Evolutionary conservation across 2,888 invertebrate genomes (phyloP), one percentile per base, ranked within the genome.

Genomic region (Trypoxylon attenuatum): DNA sequence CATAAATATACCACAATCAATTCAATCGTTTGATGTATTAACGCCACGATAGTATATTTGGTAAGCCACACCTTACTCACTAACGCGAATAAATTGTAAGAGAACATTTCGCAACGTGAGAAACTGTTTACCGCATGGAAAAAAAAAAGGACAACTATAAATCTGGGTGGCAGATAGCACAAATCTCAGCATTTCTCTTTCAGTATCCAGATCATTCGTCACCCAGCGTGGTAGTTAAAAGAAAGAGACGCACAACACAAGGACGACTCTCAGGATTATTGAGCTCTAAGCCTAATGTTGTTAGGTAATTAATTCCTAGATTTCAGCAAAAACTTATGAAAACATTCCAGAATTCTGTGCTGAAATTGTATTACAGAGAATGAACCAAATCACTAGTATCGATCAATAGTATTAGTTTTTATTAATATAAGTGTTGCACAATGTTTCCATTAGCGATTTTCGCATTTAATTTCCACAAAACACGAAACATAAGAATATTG

Each of bases 191-290:
- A 21, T 63, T 63, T 63, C 49, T 29, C 52, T 62, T 62, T 51
- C 62, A 27, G 53, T 52, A 58, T 39, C 52, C 19, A 23, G 62
- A 62, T 57, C 62, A 42, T 57, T 62, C 47, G 47, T 62, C 53
- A 62, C 33, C 23, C 27, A 16, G 42, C 39, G 21, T 45, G 41
- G 42, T 39, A 33, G 27, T 55, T 42, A 61, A 33, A 61, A 54
- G 56, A 50, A 49, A 43, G 29, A 22, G 42, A 60, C 38, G 21
- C 23, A 25, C 2, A 10, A 10, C 23, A 13, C 23, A 22, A 15
- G 45, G 16, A 15, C 45, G 45, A 45, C 25, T 45, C 19, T 23
- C 45, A 45, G 19, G 6, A n/a, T n/a, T n/a, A n/a, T n/a, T n/a
- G n/a, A n/a, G n/a, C n/a, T n/a, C n/a, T n/a, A n/a, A n/a, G n/a